phyloP scores from a whole-genome alignment of 1,140 invertebrate species.

The Drosophila eugracilis region DNA sequence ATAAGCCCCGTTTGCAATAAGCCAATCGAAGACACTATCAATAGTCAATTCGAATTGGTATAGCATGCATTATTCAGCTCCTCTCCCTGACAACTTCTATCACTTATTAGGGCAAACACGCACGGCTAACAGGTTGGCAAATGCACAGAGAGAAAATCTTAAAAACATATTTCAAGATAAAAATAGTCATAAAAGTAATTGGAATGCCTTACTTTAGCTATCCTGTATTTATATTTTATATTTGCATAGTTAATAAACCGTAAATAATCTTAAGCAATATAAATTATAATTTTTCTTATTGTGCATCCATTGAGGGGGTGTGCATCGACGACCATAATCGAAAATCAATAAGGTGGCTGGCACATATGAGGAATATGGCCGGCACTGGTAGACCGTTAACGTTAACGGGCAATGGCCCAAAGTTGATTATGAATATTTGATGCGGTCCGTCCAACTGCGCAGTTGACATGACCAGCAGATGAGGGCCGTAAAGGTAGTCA shows the following conservation, averaged over 20 bases:
- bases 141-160: constrained; percentile 8
- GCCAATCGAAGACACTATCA: constrained; percentile 63
- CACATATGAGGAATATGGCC: constrained; percentile 59
- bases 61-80: constrained; percentile 43
- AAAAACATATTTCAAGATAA: background rate
- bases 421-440: constrained; percentile 67
- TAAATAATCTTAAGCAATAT: background rate
- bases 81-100: constrained; percentile 21
- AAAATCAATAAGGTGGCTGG: constrained; percentile 68
- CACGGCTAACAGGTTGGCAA: constrained; percentile 73
- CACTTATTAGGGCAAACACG: constrained; percentile 66
- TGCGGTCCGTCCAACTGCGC: constrained; percentile 56
- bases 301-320: constrained; percentile 17
- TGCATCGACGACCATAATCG: constrained; percentile 69
- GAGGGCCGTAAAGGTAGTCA: constrained; percentile 10
- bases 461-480: constrained; percentile 33
- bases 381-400: constrained; percentile 27
- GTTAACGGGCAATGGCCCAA: constrained; percentile 44
- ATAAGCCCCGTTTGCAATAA: constrained; percentile 36
- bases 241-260: no score
- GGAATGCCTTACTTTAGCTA: no score
- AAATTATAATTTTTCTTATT: background rate
- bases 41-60: constrained; percentile 56
- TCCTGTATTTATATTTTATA: no score
- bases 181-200: no score